These are phyloP conservation scores for Campoletis sonorensis DNA, from an alignment of 1,140 invertebrate genomes.

Conservation along the genomic window DNA sequence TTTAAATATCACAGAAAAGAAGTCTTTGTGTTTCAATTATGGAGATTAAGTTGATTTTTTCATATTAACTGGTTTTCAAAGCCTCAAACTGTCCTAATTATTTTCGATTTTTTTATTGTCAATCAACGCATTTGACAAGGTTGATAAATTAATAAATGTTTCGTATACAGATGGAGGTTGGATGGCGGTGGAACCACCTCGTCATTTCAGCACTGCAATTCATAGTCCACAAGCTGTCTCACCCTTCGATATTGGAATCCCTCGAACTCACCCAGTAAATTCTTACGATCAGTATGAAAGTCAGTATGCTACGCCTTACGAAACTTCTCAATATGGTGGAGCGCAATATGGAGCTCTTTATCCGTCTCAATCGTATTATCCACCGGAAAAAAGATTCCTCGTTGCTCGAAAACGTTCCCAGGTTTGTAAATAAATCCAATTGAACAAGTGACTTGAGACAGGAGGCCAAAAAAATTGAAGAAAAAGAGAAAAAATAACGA, in stretches of 20 bases:
- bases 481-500: background rate
- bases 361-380: conserved; percentile 62
- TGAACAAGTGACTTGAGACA: background rate
- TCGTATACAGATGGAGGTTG: conserved; percentile 58
- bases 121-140: background rate
- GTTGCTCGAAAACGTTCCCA: conserved; percentile 65
- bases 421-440: conserved; percentile 50
- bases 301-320: conserved; percentile 63
- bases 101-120: too few relatives aligned
- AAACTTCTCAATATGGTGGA: conserved; percentile 60
- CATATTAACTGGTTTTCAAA: too few relatives aligned
- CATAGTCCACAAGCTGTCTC: conserved; percentile 54
- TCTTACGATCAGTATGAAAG: conserved; percentile 66
- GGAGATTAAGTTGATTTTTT: too few relatives aligned
- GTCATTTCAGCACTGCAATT: conserved; percentile 52
- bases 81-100: background rate
- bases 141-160: background rate
- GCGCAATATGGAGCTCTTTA: conserved; percentile 63
- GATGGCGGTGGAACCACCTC: conserved; percentile 61
- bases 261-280: conserved; percentile 63
- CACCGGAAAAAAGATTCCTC: conserved; percentile 68
- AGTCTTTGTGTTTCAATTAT: too few relatives aligned
- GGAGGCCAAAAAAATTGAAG: too few relatives aligned
- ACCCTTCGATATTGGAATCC: conserved; percentile 64
- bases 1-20: too few relatives aligned